Base-by-base conservation (phyloP, 2,113 vertebrate genomes). In the Oncorhynchus keta region DNA sequence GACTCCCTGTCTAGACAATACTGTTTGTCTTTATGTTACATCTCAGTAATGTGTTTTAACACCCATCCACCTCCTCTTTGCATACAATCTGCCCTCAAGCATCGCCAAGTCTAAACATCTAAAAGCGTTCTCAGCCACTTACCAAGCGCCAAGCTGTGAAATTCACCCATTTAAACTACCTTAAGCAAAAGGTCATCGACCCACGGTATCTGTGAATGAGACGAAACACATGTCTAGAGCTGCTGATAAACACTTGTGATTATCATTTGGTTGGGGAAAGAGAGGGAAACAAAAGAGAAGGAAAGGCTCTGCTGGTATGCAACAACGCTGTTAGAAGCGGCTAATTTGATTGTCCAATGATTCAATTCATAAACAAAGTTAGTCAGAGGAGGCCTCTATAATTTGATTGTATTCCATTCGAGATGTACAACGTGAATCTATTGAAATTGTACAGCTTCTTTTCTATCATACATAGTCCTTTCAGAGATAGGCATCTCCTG, bases 191-290 rank as follows among this genome's bases (percentile, higher is more conserved):
- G 72, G 61, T 72, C 81, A 79, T 49, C 73, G 61, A 39, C 24
- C 64, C 48, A 61, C 66, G 26, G 22, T 61, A 79, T 81, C 71
- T 79, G 71, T 30, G 20, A 64, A 65, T 49, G 70, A 59, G 72
- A 75, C 72, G 35, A 77, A 81, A 76, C 8, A 55, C 51, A 78
- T 83, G 83, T 81, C 18, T 72, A 48, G 64, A 74, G 67, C 71
- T 55, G 35, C 55, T 64, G 62, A 80, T 79, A 75, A 80, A 80
- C 68, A 80, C 67, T 48, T 74, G 18, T 70, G 81, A 81, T 82
- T 75, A 69, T 62, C 49, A 72, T 82, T 26, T 26, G 66, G 28
- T 66, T 66, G 73, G 65, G 65, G 39, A 72, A 79, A 81, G 22
- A 22, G 13, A 73, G 30, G 51, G 69, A 71, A 16, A 26, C 69